Evolutionary conservation across 64 coral and sea anemone genomes (phyloP).

Genomic region (Actinia tenebrosa): DNA sequence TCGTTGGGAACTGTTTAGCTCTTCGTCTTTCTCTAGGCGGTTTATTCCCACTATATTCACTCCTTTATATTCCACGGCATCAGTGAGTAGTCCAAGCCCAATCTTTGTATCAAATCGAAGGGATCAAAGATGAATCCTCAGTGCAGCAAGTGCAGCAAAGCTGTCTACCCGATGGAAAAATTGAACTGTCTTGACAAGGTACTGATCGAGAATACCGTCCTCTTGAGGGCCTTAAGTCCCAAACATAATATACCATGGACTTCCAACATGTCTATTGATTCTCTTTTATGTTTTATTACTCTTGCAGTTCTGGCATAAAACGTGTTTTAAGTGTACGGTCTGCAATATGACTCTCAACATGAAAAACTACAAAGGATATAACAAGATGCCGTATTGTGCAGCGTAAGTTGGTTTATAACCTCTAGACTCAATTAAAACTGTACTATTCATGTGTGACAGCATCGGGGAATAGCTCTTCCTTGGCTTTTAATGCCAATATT

Average conservation of each 20-base stretch:
- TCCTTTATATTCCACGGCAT: background rate
- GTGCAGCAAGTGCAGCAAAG: conserved; percentile 81
- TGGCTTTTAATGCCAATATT: background rate
- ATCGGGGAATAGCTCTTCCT: background rate
- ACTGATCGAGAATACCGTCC: background rate
- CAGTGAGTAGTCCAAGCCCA: background rate
- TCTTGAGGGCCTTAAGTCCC: background rate
- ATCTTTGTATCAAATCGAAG: background rate
- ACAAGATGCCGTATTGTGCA: conserved; percentile 73
- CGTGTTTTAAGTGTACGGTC: conserved; percentile 74
- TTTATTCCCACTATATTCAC: background rate
- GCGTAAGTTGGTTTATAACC: conserved; percentile 64
- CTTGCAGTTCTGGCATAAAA: conserved; percentile 88
- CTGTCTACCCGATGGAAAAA: conserved; percentile 96
- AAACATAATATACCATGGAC: too few relatives aligned
- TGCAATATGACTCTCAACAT: conserved; percentile 92
- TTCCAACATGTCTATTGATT: too few relatives aligned
- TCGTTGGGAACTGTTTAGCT: conserved; percentile 1
- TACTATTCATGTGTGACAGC: background rate
- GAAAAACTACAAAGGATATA: conserved; percentile 98
- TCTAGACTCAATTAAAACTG: background rate
- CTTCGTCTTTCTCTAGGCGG: background rate
- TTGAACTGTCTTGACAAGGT: conserved; percentile 96
- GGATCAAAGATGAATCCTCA: conserved; percentile 72
- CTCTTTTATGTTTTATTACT: conserved; percentile 9